phyloP scores from a whole-genome alignment of 2,113 vertebrate genomes.

The Apteryx owenii region DNA sequence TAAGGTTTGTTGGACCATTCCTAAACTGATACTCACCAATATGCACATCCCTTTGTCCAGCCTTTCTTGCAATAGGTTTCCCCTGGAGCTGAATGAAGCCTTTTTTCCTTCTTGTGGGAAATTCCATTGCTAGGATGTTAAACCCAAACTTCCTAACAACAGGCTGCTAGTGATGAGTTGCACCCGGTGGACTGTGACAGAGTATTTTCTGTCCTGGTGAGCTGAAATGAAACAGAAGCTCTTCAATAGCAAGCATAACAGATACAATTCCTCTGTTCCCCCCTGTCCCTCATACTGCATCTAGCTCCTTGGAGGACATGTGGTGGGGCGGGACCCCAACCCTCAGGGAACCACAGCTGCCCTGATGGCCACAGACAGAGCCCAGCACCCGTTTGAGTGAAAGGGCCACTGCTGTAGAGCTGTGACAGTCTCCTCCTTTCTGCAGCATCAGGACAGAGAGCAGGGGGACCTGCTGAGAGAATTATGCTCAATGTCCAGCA shows the following conservation, averaged over 20 bases:
- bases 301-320: background rate
- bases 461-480: rapidly evolving
- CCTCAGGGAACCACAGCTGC: background rate
- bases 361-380: background rate
- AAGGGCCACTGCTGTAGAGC: no score
- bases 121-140: background rate
- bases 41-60: background rate
- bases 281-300: rapidly evolving
- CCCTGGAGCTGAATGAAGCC: background rate
- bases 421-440: no score
- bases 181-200: background rate
- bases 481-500: rapidly evolving
- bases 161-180: background rate
- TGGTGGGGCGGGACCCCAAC: background rate
- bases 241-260: rapidly evolving
- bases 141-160: background rate
- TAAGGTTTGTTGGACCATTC: background rate
- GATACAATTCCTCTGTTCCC: background rate
- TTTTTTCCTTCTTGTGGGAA: background rate
- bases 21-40: background rate
- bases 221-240: background rate
- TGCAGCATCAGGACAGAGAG: no score
- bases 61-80: background rate
- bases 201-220: background rate
- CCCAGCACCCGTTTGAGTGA: no score